Conservation (phyloP, 35 echinoderm and acorn worm species). For the Anneissia japonica region DNA sequence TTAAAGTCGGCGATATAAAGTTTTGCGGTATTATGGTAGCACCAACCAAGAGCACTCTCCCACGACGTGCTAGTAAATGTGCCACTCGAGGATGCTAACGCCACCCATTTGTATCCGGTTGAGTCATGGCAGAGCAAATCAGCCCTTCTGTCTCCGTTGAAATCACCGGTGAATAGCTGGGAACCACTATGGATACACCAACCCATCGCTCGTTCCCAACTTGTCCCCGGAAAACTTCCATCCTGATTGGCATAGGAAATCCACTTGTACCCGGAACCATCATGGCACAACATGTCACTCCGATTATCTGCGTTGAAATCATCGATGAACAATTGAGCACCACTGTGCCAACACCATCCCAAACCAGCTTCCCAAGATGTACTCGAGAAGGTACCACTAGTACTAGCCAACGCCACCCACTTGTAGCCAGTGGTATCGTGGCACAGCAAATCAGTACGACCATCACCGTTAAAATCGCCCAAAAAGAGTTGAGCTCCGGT, state of each 20-base stretch:
- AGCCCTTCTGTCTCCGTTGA: constrained; percentile 35
- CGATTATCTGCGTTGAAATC: constrained; percentile 29
- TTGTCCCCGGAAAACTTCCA: not conserved
- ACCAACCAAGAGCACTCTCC: not conserved
- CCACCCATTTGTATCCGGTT: constrained; percentile 9
- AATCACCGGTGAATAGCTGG: constrained; percentile 31
- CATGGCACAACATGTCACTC: constrained; percentile 21
- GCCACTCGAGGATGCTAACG: constrained; percentile 7
- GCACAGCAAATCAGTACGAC: not conserved
- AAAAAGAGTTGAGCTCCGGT: not conserved
- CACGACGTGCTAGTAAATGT: not conserved
- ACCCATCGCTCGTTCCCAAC: not conserved
- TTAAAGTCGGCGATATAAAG: constrained; percentile 10
- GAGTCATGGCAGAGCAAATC: constrained; percentile 36
- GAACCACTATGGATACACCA: constrained; percentile 14
- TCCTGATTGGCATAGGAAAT: not conserved
- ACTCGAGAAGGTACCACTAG: not conserved
- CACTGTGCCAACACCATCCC: not conserved
- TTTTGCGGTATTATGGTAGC: not conserved
- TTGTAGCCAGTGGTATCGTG: not conserved
- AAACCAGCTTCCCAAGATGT: not conserved
- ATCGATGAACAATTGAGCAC: not conserved
- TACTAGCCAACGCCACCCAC: not conserved
- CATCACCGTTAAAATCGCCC: constrained; percentile 45
- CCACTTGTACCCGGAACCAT: not conserved